phyloP scores from a whole-genome alignment of 2,113 vertebrate genomes.

The Chauna torquata region DNA sequence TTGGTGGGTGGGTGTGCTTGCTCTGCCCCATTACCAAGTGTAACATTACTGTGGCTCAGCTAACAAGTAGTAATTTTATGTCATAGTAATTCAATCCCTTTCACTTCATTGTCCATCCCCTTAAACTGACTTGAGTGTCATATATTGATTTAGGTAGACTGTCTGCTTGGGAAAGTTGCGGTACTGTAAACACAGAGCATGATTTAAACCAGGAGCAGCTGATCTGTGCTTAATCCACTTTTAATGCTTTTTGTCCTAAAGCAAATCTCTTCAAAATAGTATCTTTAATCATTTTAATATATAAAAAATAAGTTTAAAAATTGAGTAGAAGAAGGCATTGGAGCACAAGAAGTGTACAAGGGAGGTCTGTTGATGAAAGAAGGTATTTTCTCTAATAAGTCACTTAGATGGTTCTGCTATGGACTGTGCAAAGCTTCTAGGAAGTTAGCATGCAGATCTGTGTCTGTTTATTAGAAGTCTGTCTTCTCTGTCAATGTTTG shows the following conservation, averaged over 20 bases:
- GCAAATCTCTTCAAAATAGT: neutral
- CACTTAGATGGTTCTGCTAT: neutral
- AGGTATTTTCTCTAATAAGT: neutral
- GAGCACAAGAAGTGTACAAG: neutral
- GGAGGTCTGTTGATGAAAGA: neutral
- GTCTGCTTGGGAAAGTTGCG: neutral
- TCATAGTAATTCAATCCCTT: slow-evolving; percentile 22
- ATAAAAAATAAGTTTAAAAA: neutral
- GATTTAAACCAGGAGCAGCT: neutral
- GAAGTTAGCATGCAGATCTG: neutral
- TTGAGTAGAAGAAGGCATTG: neutral
- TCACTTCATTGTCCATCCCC: neutral
- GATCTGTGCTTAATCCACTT: neutral
- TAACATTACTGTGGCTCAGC: neutral
- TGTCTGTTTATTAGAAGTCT: neutral
- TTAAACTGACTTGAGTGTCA: neutral
- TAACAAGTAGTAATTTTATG: slow-evolving; percentile 43
- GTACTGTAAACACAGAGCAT: neutral
- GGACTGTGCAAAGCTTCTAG: neutral
- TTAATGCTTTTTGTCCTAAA: neutral
- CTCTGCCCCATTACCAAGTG: neutral
- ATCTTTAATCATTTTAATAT: neutral
- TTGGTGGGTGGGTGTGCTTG: neutral
- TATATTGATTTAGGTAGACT: neutral
- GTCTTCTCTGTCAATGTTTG: neutral